phyloP scores from a whole-genome alignment of 23 tunicate species.

The Trididemnum miniatum region DNA sequence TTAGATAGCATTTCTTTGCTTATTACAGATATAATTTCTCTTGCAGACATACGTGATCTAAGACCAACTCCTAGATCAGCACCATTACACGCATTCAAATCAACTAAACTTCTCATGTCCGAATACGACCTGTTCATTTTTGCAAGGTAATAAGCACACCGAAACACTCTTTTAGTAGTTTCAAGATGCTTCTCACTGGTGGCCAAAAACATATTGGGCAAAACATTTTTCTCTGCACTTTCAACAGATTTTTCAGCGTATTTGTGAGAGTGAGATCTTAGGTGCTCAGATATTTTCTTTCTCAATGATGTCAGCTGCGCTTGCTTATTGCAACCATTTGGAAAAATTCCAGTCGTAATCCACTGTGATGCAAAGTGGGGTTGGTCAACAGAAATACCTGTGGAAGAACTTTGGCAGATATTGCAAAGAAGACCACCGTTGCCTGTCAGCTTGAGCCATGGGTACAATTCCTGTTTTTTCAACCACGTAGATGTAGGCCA shows the following conservation, averaged over 20 bases:
- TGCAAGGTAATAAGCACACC: background rate
- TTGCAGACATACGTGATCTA: background rate
- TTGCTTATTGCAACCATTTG: background rate
- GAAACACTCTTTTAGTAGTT: background rate
- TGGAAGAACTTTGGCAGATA: background rate
- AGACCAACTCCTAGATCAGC: background rate
- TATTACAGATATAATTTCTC: background rate
- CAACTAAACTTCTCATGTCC: background rate
- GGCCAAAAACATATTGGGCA: background rate
- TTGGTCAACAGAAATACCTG: background rate
- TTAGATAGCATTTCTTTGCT: background rate
- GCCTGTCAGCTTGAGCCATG: background rate
- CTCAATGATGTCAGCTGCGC: background rate
- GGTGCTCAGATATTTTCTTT: background rate
- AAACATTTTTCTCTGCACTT: background rate
- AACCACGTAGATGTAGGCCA: background rate
- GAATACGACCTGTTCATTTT: background rate
- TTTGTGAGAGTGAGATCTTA: background rate
- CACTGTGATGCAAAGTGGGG: background rate
- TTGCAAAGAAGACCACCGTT: background rate
- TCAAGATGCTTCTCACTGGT: background rate
- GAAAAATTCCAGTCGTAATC: background rate
- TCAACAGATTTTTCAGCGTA: background rate
- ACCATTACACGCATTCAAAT: background rate
- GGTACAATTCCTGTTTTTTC: background rate